Conservation (phyloP, 2,888 invertebrate species). For the Parnassius smintheus region DNA sequence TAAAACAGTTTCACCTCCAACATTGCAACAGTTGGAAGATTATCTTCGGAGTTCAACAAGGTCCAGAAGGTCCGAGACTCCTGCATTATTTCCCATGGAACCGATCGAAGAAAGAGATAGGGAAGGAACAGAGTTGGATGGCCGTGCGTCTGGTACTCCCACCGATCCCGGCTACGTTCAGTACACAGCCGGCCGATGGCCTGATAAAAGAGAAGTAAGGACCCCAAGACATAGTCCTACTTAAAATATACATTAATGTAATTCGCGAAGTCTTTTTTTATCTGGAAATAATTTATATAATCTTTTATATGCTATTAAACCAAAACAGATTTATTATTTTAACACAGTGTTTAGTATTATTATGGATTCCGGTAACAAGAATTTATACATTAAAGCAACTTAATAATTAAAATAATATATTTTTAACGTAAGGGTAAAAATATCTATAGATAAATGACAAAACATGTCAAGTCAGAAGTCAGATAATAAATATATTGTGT, state of each 20-base stretch:
- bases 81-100: constrained; percentile 76
- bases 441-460: too few relatives aligned
- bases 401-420: neutral
- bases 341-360: neutral
- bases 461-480: too few relatives aligned
- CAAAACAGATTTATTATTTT: too few relatives aligned
- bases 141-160: constrained; percentile 83
- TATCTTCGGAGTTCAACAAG: constrained; percentile 64
- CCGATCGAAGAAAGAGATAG: constrained; percentile 70
- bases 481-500: too few relatives aligned
- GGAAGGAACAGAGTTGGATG: constrained; percentile 57
- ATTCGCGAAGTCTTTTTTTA: too few relatives aligned
- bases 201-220: constrained; percentile 74
- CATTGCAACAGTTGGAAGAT: constrained; percentile 74
- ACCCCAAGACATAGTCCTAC: constrained; percentile 82
- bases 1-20: constrained; percentile 66
- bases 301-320: too few relatives aligned
- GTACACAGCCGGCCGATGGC: constrained; percentile 87
- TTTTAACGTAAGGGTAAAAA: too few relatives aligned
- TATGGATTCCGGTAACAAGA: too few relatives aligned
- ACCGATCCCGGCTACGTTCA: constrained; percentile 88
- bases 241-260: constrained; percentile 25
- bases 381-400: neutral
- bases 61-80: constrained; percentile 61
- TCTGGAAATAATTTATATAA: too few relatives aligned